Percentiles rank a stretch among this genome's conserved stretches.
These are phyloP conservation scores for Drosophila picticornis DNA, from an alignment of 2,888 invertebrate genomes.

Conservation along the genomic window DNA sequence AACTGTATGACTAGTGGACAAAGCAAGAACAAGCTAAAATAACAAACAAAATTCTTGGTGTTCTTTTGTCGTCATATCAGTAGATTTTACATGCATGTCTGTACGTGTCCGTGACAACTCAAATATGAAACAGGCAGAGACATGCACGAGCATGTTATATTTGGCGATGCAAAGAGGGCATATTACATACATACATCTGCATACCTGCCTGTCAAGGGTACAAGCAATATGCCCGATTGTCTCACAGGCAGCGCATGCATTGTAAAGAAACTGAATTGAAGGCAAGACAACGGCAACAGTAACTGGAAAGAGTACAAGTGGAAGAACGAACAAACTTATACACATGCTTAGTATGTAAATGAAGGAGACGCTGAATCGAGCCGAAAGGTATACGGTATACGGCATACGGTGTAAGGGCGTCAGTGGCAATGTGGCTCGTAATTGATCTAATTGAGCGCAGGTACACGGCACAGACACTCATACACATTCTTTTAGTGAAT, in stretches of 20 bases:
- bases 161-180: conserved; percentile 1
- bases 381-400: conserved; percentile 22
- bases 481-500: neutral
- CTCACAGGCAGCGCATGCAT: conserved; percentile 39
- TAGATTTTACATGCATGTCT: conserved; percentile 32
- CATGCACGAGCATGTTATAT: conserved; percentile 35
- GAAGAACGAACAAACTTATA: conserved; percentile 20
- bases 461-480: conserved; percentile 45
- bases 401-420: conserved; percentile 61
- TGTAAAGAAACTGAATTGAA: conserved; percentile 39
- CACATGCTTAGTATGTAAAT: conserved; percentile 1
- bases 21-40: neutral
- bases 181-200: conserved; percentile 18
- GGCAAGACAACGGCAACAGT: conserved; percentile 34
- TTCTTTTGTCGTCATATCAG: conserved; percentile 15
- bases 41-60: neutral
- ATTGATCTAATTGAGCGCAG: conserved; percentile 77
- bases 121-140: conserved; percentile 5
- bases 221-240: conserved; percentile 48
- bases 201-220: conserved; percentile 27
- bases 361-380: conserved; percentile 30
- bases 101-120: conserved; percentile 37
- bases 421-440: conserved; percentile 72
- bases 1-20: neutral
- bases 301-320: conserved; percentile 33